phyloP scores from a whole-genome alignment of 2,888 invertebrate genomes.

The Ommatoiulus sabulosus region DNA sequence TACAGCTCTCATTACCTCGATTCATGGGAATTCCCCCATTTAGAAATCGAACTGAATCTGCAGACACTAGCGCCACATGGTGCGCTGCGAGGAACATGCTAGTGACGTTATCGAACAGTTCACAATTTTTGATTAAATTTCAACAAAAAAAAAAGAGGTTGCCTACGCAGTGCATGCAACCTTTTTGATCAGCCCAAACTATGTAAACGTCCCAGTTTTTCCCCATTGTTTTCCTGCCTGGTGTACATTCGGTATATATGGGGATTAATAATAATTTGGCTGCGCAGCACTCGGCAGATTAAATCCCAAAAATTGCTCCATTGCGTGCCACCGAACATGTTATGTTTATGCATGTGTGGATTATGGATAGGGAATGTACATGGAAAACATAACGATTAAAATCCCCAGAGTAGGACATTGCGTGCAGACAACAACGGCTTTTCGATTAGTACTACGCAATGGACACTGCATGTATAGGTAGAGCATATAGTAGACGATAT shows the following conservation, averaged over 20 bases:
- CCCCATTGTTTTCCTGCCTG: neutral
- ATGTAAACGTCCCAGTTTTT: neutral
- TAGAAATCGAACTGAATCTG: too few species aligned
- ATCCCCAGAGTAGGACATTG: conserved; percentile 28
- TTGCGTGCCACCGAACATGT: conserved; percentile 22
- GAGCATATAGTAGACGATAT: too few species aligned
- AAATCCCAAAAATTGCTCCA: conserved; percentile 28
- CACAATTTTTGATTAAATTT: neutral
- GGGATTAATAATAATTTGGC: conserved; percentile 24
- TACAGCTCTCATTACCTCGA: too few species aligned
- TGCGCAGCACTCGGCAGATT: conserved; percentile 30
- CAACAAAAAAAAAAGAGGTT: neutral
- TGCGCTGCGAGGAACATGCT: neutral
- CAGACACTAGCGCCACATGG: too few species aligned
- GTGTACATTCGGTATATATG: neutral
- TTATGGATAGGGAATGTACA: conserved; percentile 28
- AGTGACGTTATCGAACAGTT: neutral
- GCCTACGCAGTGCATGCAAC: neutral
- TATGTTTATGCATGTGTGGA: conserved; percentile 34
- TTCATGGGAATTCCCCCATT: too few species aligned
- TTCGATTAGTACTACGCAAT: conserved; percentile 20
- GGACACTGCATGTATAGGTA: neutral
- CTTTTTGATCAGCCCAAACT: neutral
- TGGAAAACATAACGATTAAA: conserved; percentile 34
- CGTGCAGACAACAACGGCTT: conserved; percentile 34